Base-by-base conservation (phyloP, 2,797 vertebrate species). In the Spinus olivaceus region DNA sequence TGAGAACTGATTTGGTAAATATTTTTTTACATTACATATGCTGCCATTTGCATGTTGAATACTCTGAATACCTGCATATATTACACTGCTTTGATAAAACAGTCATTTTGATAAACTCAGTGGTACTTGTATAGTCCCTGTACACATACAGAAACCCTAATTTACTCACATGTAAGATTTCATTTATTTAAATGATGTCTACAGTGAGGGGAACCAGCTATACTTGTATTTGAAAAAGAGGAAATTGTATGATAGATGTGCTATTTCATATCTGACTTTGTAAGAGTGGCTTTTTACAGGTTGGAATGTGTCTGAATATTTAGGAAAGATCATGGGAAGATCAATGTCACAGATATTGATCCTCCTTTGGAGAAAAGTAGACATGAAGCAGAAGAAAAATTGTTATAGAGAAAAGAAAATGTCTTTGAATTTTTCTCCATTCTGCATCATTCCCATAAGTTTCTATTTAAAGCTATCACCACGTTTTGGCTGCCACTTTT, bases 1-100 rank as follows among this genome's bases (percentile, higher is more conserved):
- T 81, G 69, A 90, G 76, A 95, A 89, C 33, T 88, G 61, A 51
- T 85, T 95, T 93, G 56, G 66, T 89, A 92, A 96, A 91, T 94
- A 81, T 86, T 96, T 87, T 89, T 86, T 17, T 83, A 51, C 28
- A 41, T 72, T 95, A 78, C 33, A 49, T 83, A 59, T 47, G 24
- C 79, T 81, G 39, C 28, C 53, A 47, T 79, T 90, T 79, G 59
- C 81, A 69, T 69, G 47, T 81, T 23, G 32, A 89, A 47, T 81
- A 64, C 49, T 50, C 46, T 3, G 23, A 89, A 92, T 93, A 81
- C 50, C 91, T 94, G 90, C 79, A 85, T 88, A 51, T 73, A 78
- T 92, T 95, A 64, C 12, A 32, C 27, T 44, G 47, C 50, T 92
- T 74, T 2, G 18, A 41, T 59, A 61, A 83, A 93, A 41, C 28